Evolutionary conservation across 2,888 invertebrate genomes (phyloP), one percentile per base, ranked within the genome.

Genomic region (Ophion obscuratus): DNA sequence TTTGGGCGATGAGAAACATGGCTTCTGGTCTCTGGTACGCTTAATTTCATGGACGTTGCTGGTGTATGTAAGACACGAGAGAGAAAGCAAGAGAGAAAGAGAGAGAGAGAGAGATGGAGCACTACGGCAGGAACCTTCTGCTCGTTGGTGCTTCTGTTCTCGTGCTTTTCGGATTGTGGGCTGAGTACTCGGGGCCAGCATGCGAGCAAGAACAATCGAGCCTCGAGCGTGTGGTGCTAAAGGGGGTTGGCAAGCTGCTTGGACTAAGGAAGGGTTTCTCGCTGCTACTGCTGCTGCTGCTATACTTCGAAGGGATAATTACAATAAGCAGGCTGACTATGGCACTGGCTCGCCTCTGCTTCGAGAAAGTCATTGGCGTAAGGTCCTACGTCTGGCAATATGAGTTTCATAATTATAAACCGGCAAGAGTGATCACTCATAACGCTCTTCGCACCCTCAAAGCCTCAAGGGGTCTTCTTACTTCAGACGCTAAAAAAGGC

Each of bases 121-220:
- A 68, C 75, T 78, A 75, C 74, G 79, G 83, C 83, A 70, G 80
- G 70, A 73, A 74, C 78, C 85, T 84, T 87, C 71, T 81, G 84
- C 70, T 78, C 73, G 44, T 62, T 44, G 74, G 61, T 77, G 83
- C 80, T 76, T 76, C 84, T 84, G 78, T 79, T 86, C 70, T 53
- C 76, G 74, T 67, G 67, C 81, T 81, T 81, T 76, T 62, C 68
- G 53, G 74, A 59, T 66, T 57, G 83, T 74, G 20, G 81, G 77
- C 61, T 71, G 75, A 57, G 61, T n/a, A 31, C 67, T 68, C 44
- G 75, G 64, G 86, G 81, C 71, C 73, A 82, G 87, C 90, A 90
- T 91, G 89, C 89, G 90, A 92, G 91, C 92, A 92, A 90, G 92
- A 92, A 92, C 91, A 91, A 92, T 92, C 88, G 90, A 90, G 91